Evolutionary conservation across 2,888 invertebrate genomes (phyloP), one percentile per base, ranked within the genome.

Genomic region (Saturnia pavonia): DNA sequence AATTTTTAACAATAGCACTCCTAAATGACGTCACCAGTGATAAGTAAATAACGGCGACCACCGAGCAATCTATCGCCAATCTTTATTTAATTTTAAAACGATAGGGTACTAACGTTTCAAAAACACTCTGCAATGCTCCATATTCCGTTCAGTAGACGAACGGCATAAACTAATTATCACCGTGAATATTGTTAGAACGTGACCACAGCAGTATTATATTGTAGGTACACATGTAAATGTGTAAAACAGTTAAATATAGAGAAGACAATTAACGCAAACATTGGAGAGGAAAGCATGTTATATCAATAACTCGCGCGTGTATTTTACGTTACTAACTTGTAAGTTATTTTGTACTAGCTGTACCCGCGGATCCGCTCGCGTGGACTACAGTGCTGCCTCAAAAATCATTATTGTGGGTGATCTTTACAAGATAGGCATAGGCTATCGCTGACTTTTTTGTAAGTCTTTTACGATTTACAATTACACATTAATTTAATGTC

Each of bases 261-360:
- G 42, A 45, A 54, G 16, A 54, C 43, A 43, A 71, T 71, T 71
- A 70, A 69, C 71, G 72, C 74, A 74, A 73, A 76, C 74, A 74
- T 71, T 70, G 27, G 68, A 71, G 71, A 57, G 68, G 76, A 73
- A 74, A 73, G 72, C 70, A 63, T 51, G 22, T 42, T 66, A 34
- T 70, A 69, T 68, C 65, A 65, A 65, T 65, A 65, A 65, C n/a
- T 0, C 11, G 40, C 40, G 65, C 40, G 22, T 65, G 40, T 40
- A 34, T 65, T 40, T 65, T 40, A 40, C 34, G 40, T 65, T 40
- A 40, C 40, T n/a, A 40, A 65, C 34, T 27, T 27, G 63, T 34
- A 63, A 63, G n/a, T n/a, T 65, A 40, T 40, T 4, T 65, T 65
- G 8, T 65, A 19, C n/a, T n/a, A n/a, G n/a, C n/a, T n/a, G n/a